These are phyloP conservation scores for Cyphomyrmex costatus DNA, from an alignment of 1,140 invertebrate species.

Conservation along the genomic window DNA sequence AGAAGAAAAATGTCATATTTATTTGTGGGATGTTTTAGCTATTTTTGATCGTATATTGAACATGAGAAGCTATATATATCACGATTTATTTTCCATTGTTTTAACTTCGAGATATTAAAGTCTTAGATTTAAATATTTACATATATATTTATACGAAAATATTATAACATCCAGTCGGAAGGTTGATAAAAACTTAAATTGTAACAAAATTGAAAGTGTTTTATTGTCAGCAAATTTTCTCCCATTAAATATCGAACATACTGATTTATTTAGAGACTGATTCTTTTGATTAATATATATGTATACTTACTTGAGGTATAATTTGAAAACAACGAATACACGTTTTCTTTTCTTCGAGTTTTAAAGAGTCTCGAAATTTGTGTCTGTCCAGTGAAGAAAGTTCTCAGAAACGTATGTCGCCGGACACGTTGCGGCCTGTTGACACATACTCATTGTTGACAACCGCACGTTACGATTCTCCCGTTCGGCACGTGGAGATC, in stretches of 20 bases:
- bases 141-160: neutral
- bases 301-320: neutral
- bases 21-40: neutral
- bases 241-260: neutral
- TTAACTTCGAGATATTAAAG: neutral
- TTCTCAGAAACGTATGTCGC: neutral
- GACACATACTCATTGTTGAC: conserved; percentile 12
- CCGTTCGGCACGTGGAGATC: conserved; percentile 31
- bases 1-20: neutral
- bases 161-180: neutral
- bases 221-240: neutral
- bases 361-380: neutral
- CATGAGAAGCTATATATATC: too few species aligned
- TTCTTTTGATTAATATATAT: neutral
- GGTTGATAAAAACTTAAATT: neutral
- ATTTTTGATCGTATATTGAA: neutral
- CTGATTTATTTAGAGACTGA: neutral
- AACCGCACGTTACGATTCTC: conserved; percentile 29
- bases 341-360: neutral
- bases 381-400: neutral
- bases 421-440: neutral
- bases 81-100: neutral
- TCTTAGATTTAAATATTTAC: neutral
- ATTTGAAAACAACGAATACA: neutral
- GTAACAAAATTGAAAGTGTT: neutral